These are phyloP conservation scores for Thunnus thynnus DNA, from an alignment of 2,113 vertebrate species.

Conservation along the genomic window DNA sequence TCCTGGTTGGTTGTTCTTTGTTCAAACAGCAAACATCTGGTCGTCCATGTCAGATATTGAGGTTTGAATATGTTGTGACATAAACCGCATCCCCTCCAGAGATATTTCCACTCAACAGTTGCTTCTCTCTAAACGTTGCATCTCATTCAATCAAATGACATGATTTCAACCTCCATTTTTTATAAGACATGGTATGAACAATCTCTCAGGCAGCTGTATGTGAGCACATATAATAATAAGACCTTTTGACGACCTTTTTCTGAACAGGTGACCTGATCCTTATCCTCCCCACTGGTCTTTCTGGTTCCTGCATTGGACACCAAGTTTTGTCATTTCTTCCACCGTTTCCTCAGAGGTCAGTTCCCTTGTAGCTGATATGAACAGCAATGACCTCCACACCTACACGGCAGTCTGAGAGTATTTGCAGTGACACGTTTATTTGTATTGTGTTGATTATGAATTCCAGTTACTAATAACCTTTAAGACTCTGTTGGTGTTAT, in stretches of 20 bases:
- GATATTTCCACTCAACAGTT: neutral
- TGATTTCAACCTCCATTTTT: neutral
- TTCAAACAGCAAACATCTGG: constrained; percentile 14
- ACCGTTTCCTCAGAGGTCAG: neutral
- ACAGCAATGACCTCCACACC: neutral
- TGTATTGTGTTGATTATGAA: neutral
- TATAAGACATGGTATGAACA: neutral
- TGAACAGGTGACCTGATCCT: constrained; percentile 7
- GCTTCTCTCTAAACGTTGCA: neutral
- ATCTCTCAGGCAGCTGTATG: neutral
- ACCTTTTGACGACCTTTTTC: constrained; percentile 5
- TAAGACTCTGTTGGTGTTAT: too few species aligned
- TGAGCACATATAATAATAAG: neutral
- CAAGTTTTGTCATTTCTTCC: neutral
- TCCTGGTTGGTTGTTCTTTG: neutral
- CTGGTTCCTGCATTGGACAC: neutral
- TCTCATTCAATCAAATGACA: constrained; percentile 2
- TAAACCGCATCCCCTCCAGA: neutral
- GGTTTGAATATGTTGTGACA: constrained; percentile 2
- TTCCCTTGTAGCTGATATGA: too few species aligned
- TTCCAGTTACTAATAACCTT: too few species aligned
- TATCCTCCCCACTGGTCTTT: neutral
- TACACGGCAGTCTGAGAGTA: neutral
- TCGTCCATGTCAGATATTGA: neutral
- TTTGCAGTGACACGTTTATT: neutral